Percentiles rank a stretch among this genome's conserved stretches.
Conservation (phyloP, 2,888 invertebrate genomes). For the Eristalis tenax region DNA sequence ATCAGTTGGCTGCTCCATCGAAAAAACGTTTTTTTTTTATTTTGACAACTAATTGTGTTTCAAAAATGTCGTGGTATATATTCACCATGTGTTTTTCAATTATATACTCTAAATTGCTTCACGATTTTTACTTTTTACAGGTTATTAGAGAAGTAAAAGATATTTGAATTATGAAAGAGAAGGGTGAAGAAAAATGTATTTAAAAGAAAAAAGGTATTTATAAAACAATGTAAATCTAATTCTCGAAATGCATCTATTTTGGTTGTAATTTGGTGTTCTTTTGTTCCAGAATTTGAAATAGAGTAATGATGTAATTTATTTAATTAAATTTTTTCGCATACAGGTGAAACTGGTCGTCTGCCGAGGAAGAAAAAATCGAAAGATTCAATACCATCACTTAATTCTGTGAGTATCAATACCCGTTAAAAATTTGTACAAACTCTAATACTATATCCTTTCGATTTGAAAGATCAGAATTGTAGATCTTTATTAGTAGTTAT, state of each 20-base stretch:
- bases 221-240: constrained; percentile 30
- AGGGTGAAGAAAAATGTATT: constrained; percentile 61
- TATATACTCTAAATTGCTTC: constrained; percentile 73
- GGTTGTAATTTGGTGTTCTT: neutral
- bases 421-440: too few species aligned
- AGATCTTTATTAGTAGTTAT: neutral
- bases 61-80: constrained; percentile 33
- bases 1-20: constrained; percentile 52
- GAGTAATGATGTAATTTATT: neutral
- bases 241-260: neutral
- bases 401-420: constrained; percentile 68
- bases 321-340: constrained; percentile 18
- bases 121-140: constrained; percentile 73
- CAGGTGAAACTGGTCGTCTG: constrained; percentile 79
- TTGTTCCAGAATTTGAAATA: neutral
- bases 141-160: constrained; percentile 46
- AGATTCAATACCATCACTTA: constrained; percentile 75
- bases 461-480: constrained; percentile 3
- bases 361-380: constrained; percentile 80
- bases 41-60: neutral
- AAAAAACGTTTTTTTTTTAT: neutral
- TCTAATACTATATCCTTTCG: too few species aligned
- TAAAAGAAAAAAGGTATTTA: constrained; percentile 68
- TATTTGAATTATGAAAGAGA: constrained; percentile 56
- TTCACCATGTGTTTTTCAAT: neutral